A percentile compares a stretch with the other conserved stretches of the same genome.
Conservation (phyloP, 1,140 invertebrate species). For the Coelopa frigida region DNA sequence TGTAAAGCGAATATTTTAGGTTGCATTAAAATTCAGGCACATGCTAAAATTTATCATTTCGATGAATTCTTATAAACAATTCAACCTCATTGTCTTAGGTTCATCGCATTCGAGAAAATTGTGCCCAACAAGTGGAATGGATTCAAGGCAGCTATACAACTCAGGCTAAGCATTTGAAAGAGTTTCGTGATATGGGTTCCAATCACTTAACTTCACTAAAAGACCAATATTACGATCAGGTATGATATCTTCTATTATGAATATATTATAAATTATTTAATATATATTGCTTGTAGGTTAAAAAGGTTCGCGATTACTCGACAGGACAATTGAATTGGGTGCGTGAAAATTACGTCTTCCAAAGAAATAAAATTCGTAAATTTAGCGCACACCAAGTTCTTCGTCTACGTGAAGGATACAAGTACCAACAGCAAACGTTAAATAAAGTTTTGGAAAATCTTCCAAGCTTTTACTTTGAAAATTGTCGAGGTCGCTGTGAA, state of each 20-base stretch:
- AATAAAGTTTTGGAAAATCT: conserved; percentile 91
- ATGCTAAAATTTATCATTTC: too few relatives aligned
- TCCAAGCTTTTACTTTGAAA: conserved; percentile 87
- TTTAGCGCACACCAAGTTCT: conserved; percentile 88
- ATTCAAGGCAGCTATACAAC: conserved; percentile 84
- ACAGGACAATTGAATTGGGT: conserved; percentile 85
- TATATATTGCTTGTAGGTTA: conserved; percentile 52
- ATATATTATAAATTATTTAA: neutral
- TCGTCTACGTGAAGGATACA: conserved; percentile 83
- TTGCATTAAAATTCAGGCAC: too few relatives aligned
- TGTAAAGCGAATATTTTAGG: too few relatives aligned
- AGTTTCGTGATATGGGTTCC: conserved; percentile 84
- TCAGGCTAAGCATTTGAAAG: conserved; percentile 78
- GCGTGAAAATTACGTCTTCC: conserved; percentile 90
- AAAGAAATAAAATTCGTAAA: conserved; percentile 87
- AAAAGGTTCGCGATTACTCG: conserved; percentile 81
- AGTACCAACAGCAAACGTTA: conserved; percentile 88
- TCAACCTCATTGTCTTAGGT: conserved; percentile 61
- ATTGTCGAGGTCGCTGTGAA: conserved; percentile 80
- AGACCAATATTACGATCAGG: conserved; percentile 89
- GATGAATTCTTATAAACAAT: too few relatives aligned
- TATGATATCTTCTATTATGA: conserved; percentile 29
- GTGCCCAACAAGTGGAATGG: conserved; percentile 86
- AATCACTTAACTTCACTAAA: conserved; percentile 74
- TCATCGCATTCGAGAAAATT: conserved; percentile 84